Percentiles rank a stretch among this genome's conserved stretches.
These are phyloP conservation scores for Drosophila antonietae DNA, from an alignment of 2,888 invertebrate species.

Conservation along the genomic window DNA sequence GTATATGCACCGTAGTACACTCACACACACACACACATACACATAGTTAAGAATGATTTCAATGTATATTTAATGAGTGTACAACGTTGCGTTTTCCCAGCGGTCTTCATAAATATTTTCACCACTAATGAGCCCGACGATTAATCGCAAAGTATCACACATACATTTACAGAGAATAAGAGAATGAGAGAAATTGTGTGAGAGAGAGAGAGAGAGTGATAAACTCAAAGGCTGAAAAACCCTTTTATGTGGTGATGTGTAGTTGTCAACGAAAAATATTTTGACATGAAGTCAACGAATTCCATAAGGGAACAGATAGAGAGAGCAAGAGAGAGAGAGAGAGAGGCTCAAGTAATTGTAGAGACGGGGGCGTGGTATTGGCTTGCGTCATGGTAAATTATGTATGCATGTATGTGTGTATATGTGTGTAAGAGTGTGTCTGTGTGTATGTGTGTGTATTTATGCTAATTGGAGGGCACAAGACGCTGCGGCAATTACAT, in stretches of 20 bases:
- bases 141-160: conserved; percentile 66
- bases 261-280: conserved; percentile 66
- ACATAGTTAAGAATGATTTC: conserved; percentile 44
- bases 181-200: background rate
- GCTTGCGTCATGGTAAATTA: conserved; percentile 65
- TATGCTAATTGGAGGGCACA: conserved; percentile 63
- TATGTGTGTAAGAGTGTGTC: background rate
- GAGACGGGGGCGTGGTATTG: conserved; percentile 11
- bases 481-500: conserved; percentile 64
- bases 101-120: conserved; percentile 75
- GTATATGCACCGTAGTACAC: background rate
- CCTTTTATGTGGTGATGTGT: conserved; percentile 50
- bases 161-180: conserved; percentile 20
- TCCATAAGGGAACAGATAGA: conserved; percentile 25
- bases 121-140: conserved; percentile 74
- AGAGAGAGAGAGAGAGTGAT: background rate
- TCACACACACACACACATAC: background rate
- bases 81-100: conserved; percentile 53
- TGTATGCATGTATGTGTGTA: conserved; percentile 8
- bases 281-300: conserved; percentile 51
- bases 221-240: background rate
- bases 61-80: conserved; percentile 64
- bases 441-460: conserved; percentile 21
- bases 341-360: background rate
- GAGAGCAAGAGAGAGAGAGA: background rate